A percentile compares a stretch with the other conserved stretches of the same genome.
phyloP scores from a whole-genome alignment of 2,888 invertebrate genomes.

The Epinotia ramella region DNA sequence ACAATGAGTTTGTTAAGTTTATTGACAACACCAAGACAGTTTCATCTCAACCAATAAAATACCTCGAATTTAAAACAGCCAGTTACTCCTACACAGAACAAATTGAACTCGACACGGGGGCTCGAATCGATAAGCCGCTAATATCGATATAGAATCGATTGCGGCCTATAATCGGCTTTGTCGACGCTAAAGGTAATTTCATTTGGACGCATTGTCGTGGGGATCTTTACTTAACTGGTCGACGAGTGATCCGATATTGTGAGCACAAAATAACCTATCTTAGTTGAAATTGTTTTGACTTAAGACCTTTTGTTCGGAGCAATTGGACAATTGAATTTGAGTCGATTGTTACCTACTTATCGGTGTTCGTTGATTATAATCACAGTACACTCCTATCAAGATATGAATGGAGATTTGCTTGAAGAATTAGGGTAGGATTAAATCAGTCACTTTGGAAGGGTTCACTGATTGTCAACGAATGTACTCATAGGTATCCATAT shows the following conservation, averaged over 20 bases:
- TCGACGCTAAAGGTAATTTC: conserved; percentile 43
- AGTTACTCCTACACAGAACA: conserved; percentile 27
- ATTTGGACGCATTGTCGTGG: conserved; percentile 44
- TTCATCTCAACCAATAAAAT: background rate
- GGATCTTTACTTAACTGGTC: conserved; percentile 34
- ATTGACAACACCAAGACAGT: background rate
- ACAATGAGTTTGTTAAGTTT: background rate
- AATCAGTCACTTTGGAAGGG: background rate
- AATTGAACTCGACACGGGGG: conserved; percentile 20
- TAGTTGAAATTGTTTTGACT: background rate
- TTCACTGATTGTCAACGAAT: background rate
- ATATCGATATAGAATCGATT: conserved; percentile 39
- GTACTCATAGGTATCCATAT: too few species aligned
- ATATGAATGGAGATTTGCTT: conserved; percentile 3
- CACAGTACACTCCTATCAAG: conserved; percentile 9
- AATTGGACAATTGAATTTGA: conserved; percentile 22
- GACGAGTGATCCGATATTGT: conserved; percentile 34
- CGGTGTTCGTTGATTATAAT: conserved; percentile 22
- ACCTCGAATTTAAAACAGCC: conserved; percentile 18
- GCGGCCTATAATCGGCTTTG: conserved; percentile 41
- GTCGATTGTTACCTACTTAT: conserved; percentile 27
- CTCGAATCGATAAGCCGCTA: conserved; percentile 36
- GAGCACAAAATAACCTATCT: background rate
- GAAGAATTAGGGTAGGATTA: conserved; percentile 2
- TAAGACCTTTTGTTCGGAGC: background rate